phyloP scores from a whole-genome alignment of 2,888 invertebrate genomes.

The Nebria salina region DNA sequence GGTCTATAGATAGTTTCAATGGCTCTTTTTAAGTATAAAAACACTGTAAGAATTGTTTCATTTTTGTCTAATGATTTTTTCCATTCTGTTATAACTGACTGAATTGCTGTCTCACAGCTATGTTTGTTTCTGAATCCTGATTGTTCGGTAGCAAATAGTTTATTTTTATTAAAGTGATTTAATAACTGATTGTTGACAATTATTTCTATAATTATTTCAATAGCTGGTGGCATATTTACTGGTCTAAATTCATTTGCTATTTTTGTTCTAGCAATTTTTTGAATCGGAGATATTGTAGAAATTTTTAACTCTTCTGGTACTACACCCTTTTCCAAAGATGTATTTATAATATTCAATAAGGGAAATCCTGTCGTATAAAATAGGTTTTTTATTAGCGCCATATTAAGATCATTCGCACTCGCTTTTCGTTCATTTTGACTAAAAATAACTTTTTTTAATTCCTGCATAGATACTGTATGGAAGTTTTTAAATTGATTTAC shows the following conservation, averaged over 20 bases:
- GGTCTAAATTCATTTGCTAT: conserved; percentile 39
- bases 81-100: conserved; percentile 40
- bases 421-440: too few species aligned
- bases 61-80: conserved; percentile 34
- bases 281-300: background rate
- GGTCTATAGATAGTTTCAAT: conserved; percentile 46
- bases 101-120: conserved; percentile 47
- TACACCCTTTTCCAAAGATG: conserved; percentile 2
- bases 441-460: too few species aligned
- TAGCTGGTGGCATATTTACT: conserved; percentile 46
- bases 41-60: conserved; percentile 41
- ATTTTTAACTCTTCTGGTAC: conserved; percentile 4
- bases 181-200: conserved; percentile 25
- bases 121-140: conserved; percentile 48
- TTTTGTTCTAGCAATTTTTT: background rate
- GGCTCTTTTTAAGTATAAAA: conserved; percentile 48
- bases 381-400: background rate
- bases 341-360: conserved; percentile 4
- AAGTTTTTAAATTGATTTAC: too few species aligned
- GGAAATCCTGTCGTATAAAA: background rate
- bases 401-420: too few species aligned
- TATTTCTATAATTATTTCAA: conserved; percentile 46
- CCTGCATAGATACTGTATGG: too few species aligned
- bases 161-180: conserved; percentile 42
- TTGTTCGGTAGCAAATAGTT: conserved; percentile 41